Base-by-base conservation (phyloP, 1,140 invertebrate species). In the Acromyrmex echinatior region DNA sequence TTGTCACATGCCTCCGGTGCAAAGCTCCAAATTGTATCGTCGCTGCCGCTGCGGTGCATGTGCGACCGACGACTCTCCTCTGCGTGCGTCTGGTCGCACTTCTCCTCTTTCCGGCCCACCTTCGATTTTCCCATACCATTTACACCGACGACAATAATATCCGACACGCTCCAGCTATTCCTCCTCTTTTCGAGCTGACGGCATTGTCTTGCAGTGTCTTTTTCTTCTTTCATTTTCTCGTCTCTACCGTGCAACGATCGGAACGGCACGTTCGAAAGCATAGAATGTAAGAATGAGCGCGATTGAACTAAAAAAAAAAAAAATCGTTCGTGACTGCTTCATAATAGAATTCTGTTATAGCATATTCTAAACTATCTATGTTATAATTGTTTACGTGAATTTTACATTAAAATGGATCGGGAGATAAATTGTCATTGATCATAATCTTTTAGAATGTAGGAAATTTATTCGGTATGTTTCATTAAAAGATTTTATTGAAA, bases 1-100 rank as follows among this genome's bases (percentile, higher is more conserved):
- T 94, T 94, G 94, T 95, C 94, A 93, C 92, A 92, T 92, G 92
- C 92, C 92, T 93, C 91, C 90, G 92, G 90, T 88, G 86, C 87
- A 88, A 90, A 90, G 92, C 92, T 93, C 91, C 92, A 94, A 95
- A 95, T 94, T 94, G 92, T 93, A 92, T 94, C 91, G 91, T 92
- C 89, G 91, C 92, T 91, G 92, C 84, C 68, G 79, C 45, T 39
- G 88, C 86, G 87, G 80, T 92, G 89, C 88, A 90, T 92, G 82
- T 84, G 80, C 82, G 74, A 74, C 70, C 76, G 86, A 87, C 45
- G 60, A 68, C 60, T 63, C 60, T 66, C 31, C 56, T 58, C 51
- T 56, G n/a, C 62, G 39, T 78, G 74, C 63, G 60, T 87, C 74
- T 76, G 53, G 28, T 25, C 62, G 10, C 51, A 28, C 25, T 9